phyloP scores from a whole-genome alignment of 2,113 vertebrate species.

The Elephas maximus region DNA sequence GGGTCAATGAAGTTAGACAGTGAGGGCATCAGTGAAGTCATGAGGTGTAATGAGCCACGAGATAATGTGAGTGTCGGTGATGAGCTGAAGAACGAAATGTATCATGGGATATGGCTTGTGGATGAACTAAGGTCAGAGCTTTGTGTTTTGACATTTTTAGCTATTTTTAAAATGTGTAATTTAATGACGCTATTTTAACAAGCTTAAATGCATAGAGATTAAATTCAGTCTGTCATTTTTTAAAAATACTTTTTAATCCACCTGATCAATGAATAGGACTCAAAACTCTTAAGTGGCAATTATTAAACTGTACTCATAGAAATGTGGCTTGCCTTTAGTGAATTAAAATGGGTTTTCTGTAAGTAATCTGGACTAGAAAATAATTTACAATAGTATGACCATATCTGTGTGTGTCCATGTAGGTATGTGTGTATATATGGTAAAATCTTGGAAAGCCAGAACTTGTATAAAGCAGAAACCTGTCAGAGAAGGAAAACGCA shows the following conservation, averaged over 20 bases:
- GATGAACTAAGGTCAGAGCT: not conserved
- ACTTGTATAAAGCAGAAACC: too few relatives aligned
- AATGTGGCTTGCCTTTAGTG: not conserved
- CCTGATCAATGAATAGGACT: not conserved
- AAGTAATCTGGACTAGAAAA: not conserved
- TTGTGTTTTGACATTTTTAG: not conserved
- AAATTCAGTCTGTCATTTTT: not conserved
- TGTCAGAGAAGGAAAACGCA: too few relatives aligned
- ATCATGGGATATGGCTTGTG: not conserved
- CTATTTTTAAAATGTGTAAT: not conserved
- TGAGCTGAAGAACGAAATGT: not conserved
- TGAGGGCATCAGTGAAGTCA: too few relatives aligned
- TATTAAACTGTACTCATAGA: not conserved
- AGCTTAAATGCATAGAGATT: not conserved
- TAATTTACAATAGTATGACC: not conserved
- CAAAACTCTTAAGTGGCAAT: not conserved
- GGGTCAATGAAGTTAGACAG: too few relatives aligned
- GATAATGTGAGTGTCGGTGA: not conserved
- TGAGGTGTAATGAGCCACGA: not conserved
- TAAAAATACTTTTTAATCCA: not conserved
- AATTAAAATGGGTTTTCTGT: not conserved
- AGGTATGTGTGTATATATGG: too few relatives aligned
- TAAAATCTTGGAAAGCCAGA: too few relatives aligned
- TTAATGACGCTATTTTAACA: not conserved
- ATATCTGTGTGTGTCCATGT: not conserved